phyloP scores from a whole-genome alignment of 2,888 invertebrate species.

The Polymixis lichenea region DNA sequence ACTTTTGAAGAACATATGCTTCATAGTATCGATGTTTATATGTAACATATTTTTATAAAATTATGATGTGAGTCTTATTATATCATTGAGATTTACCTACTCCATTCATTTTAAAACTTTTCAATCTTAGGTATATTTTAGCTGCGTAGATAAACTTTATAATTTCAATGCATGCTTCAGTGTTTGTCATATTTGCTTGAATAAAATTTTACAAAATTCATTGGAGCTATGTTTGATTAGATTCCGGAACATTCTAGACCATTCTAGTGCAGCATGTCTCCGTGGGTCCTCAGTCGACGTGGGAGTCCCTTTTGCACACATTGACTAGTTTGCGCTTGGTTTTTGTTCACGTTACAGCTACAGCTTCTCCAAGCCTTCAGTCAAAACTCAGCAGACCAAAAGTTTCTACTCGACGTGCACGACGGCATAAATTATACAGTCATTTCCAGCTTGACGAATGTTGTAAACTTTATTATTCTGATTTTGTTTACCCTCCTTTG shows the following conservation, averaged over 20 bases:
- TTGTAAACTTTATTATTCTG: slow-evolving; percentile 10
- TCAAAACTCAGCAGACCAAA: slow-evolving; percentile 11
- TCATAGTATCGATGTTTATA: slow-evolving; percentile 70
- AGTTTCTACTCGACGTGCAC: slow-evolving; percentile 31
- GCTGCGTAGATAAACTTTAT: slow-evolving; percentile 81
- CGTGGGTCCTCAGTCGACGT: slow-evolving; percentile 58
- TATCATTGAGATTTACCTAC: slow-evolving; percentile 66
- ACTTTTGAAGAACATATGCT: slow-evolving; percentile 59
- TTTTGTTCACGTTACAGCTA: slow-evolving; percentile 83
- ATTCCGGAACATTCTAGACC: slow-evolving; percentile 42
- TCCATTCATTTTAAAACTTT: slow-evolving; percentile 64
- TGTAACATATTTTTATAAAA: slow-evolving; percentile 79
- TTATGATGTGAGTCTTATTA: slow-evolving; percentile 66
- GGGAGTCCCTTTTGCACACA: slow-evolving; percentile 86
- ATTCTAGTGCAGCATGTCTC: slow-evolving; percentile 60
- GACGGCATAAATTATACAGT: slow-evolving; percentile 28
- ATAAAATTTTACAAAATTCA: slow-evolving; percentile 83
- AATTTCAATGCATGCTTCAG: slow-evolving; percentile 83
- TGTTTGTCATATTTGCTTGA: slow-evolving; percentile 88
- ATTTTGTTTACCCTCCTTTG: slow-evolving; percentile 3
- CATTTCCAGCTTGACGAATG: slow-evolving; percentile 14
- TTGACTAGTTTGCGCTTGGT: slow-evolving; percentile 81
- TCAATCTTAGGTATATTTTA: slow-evolving; percentile 69
- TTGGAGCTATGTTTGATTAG: slow-evolving; percentile 73
- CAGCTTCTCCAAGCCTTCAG: slow-evolving; percentile 42